These are phyloP conservation scores for Beroe ovata DNA, from an alignment of 37 sponge, comb jelly and placozoan genomes.

Conservation along the genomic window DNA sequence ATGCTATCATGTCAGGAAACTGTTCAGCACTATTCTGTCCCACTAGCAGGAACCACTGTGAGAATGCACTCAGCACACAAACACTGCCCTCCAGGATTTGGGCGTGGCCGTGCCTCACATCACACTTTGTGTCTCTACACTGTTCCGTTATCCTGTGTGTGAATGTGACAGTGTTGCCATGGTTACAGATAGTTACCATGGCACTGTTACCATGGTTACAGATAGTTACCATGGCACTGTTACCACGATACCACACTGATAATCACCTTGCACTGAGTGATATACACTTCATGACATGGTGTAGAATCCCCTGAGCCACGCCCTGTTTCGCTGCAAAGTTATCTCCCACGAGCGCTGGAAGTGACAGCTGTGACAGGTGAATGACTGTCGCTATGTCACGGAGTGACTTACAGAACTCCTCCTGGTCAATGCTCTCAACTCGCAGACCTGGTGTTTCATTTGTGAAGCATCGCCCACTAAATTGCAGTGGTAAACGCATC, in stretches of 20 bases:
- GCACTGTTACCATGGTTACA: too few species aligned
- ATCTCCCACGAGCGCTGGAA: slow-evolving; percentile 22
- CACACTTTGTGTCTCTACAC: background rate
- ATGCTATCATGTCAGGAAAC: slow-evolving; percentile 8
- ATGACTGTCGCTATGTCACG: slow-evolving; percentile 39
- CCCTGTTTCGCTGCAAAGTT: background rate
- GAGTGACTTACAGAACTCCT: background rate
- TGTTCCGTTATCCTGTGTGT: background rate
- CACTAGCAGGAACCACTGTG: slow-evolving; percentile 40
- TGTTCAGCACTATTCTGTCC: background rate
- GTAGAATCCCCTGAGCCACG: background rate
- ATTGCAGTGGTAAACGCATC: too few species aligned
- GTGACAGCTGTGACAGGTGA: slow-evolving; percentile 36
- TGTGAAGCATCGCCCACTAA: too few species aligned
- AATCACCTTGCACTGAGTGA: slow-evolving; percentile 1
- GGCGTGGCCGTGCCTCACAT: background rate
- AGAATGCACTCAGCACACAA: slow-evolving; percentile 15
- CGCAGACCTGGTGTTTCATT: background rate
- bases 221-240: too few species aligned
- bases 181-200: too few species aligned
- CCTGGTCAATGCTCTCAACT: slow-evolving; percentile 3
- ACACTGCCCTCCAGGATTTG: slow-evolving; percentile 35
- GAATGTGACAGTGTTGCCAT: too few species aligned
- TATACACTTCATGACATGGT: slow-evolving; percentile 14
- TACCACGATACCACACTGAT: too few species aligned